Conservation (phyloP, 2,797 vertebrate genomes). For the Muscicapa striata region DNA sequence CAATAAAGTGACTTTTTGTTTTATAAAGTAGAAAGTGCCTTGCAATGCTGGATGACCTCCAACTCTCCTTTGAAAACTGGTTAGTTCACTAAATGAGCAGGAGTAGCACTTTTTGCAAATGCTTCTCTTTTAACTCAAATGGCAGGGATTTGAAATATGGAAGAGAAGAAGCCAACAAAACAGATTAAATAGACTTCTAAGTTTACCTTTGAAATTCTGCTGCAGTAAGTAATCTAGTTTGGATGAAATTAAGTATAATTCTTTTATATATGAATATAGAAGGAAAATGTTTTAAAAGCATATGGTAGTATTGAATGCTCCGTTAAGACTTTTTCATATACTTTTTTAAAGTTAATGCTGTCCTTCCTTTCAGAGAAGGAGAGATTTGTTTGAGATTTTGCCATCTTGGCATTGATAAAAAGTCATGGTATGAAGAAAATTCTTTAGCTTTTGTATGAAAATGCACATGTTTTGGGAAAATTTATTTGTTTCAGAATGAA, state of each 20-base stretch:
- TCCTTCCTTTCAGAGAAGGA: neutral
- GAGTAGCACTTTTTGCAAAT: neutral
- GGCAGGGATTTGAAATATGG: neutral
- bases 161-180: neutral
- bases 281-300: neutral
- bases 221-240: neutral
- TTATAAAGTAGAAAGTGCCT: neutral
- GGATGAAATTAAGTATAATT: neutral
- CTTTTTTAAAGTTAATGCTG: neutral
- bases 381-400: neutral
- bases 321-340: neutral
- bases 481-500: neutral
- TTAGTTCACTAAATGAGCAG: neutral
- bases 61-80: neutral
- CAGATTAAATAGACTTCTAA: neutral
- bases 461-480: neutral
- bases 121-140: neutral
- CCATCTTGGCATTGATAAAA: neutral
- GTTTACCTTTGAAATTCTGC: neutral
- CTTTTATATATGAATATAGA: neutral
- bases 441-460: neutral
- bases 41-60: slow-evolving; percentile 12
- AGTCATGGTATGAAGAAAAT: neutral
- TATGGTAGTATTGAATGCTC: neutral
- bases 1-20: neutral